phyloP scores from a whole-genome alignment of 2,888 invertebrate genomes.

The Cryptus armator region DNA sequence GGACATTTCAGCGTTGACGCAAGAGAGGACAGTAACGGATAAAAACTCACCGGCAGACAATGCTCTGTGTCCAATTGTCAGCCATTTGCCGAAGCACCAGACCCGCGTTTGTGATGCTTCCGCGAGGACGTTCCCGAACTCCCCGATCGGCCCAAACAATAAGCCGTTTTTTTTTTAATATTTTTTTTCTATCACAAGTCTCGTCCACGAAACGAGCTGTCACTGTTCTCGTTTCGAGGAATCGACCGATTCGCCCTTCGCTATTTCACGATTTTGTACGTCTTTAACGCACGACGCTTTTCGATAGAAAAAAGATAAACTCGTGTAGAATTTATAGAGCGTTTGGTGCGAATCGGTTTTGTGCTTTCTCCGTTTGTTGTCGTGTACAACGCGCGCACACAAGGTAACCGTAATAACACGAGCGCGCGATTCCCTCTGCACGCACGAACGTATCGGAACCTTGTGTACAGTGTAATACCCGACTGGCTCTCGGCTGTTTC shows the following conservation, averaged over 20 bases:
- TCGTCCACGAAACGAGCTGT: conserved; percentile 37
- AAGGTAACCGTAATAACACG: neutral
- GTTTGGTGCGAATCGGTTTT: conserved; percentile 2
- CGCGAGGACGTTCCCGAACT: conserved; percentile 58
- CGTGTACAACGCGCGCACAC: conserved; percentile 11
- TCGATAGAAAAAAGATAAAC: neutral
- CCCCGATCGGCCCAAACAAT: neutral
- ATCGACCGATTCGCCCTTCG: conserved; percentile 37
- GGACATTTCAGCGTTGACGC: neutral
- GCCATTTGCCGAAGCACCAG: conserved; percentile 82
- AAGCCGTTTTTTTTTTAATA: neutral
- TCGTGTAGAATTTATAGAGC: neutral
- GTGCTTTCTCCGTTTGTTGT: conserved; percentile 23
- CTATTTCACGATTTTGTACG: neutral
- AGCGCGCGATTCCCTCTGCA: neutral
- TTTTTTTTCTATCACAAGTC: conserved; percentile 13
- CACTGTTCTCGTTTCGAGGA: conserved; percentile 44
- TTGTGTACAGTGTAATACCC: neutral
- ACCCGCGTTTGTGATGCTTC: conserved; percentile 60
- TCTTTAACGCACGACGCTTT: neutral
- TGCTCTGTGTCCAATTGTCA: conserved; percentile 82
- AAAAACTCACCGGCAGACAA: conserved; percentile 83
- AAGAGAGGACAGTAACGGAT: neutral
- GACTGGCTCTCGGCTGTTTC: neutral
- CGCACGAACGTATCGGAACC: neutral